phyloP scores from a whole-genome alignment of 2,797 vertebrate genomes.

The Pygocentrus nattereri region DNA sequence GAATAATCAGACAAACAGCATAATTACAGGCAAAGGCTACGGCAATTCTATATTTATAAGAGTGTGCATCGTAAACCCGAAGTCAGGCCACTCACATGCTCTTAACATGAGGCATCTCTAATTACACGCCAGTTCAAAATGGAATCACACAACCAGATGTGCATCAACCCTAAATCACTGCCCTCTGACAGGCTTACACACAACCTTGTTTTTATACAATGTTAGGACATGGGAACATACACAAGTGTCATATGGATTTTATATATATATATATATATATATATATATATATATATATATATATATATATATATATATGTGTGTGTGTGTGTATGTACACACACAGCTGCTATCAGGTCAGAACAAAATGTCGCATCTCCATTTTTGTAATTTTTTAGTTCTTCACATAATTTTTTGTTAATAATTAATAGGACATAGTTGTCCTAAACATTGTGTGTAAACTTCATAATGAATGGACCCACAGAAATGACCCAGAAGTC shows the following conservation, averaged over 20 bases:
- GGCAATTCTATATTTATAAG: slow-evolving; percentile 45
- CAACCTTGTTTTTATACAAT: background rate
- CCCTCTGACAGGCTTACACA: slow-evolving; percentile 44
- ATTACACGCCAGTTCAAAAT: slow-evolving; percentile 52
- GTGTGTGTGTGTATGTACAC: no score
- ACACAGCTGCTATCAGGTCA: no score
- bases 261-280: no score
- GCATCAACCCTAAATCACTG: slow-evolving; percentile 55
- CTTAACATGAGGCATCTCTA: slow-evolving; percentile 56
- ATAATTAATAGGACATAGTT: no score
- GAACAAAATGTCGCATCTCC: no score
- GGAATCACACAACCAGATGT: slow-evolving; percentile 62
- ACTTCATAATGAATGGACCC: no score
- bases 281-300: no score
- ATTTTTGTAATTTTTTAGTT: no score
- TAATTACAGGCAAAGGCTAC: slow-evolving; percentile 39
- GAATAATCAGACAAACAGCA: background rate
- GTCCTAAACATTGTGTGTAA: no score
- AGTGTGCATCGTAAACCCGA: slow-evolving; percentile 23
- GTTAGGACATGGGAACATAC: background rate
- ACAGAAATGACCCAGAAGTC: no score
- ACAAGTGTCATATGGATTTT: background rate
- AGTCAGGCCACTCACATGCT: slow-evolving; percentile 35
- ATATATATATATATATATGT: no score
- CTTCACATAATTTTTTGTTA: no score